Evolutionary conservation across 2,797 vertebrate genomes (phyloP), one percentile per base, ranked within the genome.

Genomic region (Sebastes trivittatus): DNA sequence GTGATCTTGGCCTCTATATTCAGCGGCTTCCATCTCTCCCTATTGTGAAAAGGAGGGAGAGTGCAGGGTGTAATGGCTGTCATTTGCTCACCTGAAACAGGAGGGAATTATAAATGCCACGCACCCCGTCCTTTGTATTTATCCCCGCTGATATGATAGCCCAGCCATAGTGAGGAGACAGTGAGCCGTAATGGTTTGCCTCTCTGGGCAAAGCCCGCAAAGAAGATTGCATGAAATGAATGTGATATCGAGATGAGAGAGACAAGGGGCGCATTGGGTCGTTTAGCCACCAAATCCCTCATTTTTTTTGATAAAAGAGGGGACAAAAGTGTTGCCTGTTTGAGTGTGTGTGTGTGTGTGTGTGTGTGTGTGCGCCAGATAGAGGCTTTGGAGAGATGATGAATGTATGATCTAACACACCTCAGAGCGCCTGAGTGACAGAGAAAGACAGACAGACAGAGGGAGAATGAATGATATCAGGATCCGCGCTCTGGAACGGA

Each of bases 41-140:
- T 77, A 82, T 91, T 91, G 91, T 89, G 83, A 77, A 68, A 46
- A 74, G 83, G 84, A 84, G 75, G 78, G 71, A 87, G 79, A 89
- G 87, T 92, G 90, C 87, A 69, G 86, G 62, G 46, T 83, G 82
- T 93, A 94, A 95, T 93, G 87, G 90, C 89, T 92, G 90, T 93
- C 87, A 94, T 94, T 94, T 93, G 70, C 90, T 92, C 90, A 93
- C 91, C 88, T 93, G 88, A 91, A 94, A 93, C 88, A 86, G 77
- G 84, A 77, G 89, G 84, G 86, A 85, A 90, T 93, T 90, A 90
- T 88, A 87, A 90, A 92, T 92, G 82, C 86, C 82, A 72, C 59
- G 79, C 90, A 64, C 75, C 90, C 82, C 56, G 64, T 89, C 86
- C 78, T 90, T 93, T 94, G 92, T 92, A 84, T 93, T 93, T 92